These are phyloP conservation scores for Brachypteracias leptosomus DNA, from an alignment of 2,113 vertebrate species.

Conservation along the genomic window DNA sequence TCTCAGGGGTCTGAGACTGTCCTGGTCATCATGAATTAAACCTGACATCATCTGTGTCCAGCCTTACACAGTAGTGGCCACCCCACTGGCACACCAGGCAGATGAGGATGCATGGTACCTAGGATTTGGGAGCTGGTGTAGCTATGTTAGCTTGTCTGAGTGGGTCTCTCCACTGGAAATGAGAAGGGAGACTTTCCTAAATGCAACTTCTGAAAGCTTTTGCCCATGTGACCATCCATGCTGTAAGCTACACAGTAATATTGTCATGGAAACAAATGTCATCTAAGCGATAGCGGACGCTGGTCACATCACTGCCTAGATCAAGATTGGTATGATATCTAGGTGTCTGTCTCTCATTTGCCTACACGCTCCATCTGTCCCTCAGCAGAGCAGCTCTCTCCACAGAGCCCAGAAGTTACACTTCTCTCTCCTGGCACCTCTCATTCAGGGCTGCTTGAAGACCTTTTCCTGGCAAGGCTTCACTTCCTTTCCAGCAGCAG, in stretches of 20 bases:
- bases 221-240: fast-evolving
- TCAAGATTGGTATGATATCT: fast-evolving
- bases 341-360: neutral
- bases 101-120: neutral
- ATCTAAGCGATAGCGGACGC: neutral
- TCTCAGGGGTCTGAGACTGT: neutral
- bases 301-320: neutral
- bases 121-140: neutral
- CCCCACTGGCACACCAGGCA: neutral
- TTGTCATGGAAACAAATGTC: neutral
- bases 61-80: neutral
- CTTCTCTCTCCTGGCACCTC: neutral
- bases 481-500: neutral
- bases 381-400: neutral
- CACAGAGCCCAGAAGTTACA: neutral
- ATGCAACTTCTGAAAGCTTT: neutral
- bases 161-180: neutral
- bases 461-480: neutral
- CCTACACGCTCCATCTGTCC: neutral
- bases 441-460: neutral
- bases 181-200: neutral
- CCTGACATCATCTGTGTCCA: neutral
- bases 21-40: neutral
- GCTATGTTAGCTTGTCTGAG: neutral
- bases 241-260: too few relatives aligned